Conservation (phyloP, 2,113 vertebrate genomes). For the Corythornis cristatus region DNA sequence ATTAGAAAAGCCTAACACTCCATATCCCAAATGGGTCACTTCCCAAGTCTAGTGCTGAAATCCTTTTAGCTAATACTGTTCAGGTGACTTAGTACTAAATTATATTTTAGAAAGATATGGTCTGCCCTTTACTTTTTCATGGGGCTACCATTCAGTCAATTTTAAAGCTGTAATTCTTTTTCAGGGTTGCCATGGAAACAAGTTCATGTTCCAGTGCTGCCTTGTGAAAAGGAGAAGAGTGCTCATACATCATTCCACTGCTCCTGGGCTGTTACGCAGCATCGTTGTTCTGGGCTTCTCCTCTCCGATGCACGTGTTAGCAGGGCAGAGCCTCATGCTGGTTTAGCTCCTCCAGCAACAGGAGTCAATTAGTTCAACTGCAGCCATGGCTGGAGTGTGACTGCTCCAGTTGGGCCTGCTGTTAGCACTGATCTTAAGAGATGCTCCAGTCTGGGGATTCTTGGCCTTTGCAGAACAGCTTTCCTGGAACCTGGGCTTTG, state of each 20-base stretch:
- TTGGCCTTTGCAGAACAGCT: neutral
- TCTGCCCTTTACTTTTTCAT: conserved; percentile 72
- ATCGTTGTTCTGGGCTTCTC: neutral
- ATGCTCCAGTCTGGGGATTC: neutral
- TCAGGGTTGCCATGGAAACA: conserved; percentile 68
- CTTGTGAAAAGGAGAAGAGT: conserved; percentile 37
- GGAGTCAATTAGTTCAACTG: neutral
- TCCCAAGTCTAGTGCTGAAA: conserved; percentile 59
- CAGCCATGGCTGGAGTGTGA: neutral
- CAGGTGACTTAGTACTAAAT: conserved; percentile 71
- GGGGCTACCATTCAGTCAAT: conserved; percentile 62
- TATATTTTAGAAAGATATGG: conserved; percentile 70
- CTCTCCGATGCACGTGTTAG: neutral
- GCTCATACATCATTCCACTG: conserved; percentile 54
- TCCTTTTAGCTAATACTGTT: conserved; percentile 72
- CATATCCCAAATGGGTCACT: conserved; percentile 65
- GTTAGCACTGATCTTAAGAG: neutral
- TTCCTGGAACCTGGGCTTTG: neutral
- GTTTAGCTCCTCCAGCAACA: neutral
- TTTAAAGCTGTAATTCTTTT: conserved; percentile 64
- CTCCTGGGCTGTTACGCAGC: neutral
- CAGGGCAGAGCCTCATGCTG: neutral
- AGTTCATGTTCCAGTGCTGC: conserved; percentile 51
- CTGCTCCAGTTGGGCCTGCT: neutral
- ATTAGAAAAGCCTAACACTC: conserved; percentile 54